Evolutionary conservation across 1,140 invertebrate species (phyloP).

Genomic region (Philopotamus ludificatus): DNA sequence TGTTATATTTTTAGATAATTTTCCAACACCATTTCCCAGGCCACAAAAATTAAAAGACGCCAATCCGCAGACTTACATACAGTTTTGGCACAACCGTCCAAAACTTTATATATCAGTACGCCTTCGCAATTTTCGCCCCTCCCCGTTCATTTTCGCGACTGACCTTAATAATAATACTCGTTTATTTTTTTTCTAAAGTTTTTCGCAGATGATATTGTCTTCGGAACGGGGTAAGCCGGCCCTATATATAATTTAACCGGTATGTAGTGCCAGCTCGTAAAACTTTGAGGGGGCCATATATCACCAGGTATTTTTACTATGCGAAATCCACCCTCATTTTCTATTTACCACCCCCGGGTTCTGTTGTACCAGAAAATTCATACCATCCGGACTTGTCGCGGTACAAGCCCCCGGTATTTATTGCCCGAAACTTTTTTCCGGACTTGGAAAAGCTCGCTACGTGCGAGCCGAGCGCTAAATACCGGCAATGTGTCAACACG

Average conservation of each 20-base stretch:
- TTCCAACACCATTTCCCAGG: too few relatives aligned
- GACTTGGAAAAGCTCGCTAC: too few relatives aligned
- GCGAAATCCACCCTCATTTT: constrained; percentile 7
- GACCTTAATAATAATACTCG: neutral
- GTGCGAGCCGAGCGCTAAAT: neutral
- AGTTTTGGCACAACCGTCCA: neutral
- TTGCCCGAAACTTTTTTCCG: constrained; percentile 3
- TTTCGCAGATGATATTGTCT: neutral
- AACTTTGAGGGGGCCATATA: neutral
- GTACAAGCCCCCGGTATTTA: neutral
- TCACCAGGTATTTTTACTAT: constrained; percentile 11
- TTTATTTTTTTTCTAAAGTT: neutral
- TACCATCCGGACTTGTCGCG: neutral
- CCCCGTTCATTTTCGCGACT: neutral
- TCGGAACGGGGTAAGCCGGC: neutral
- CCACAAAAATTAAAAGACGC: too few relatives aligned
- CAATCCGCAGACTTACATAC: too few relatives aligned
- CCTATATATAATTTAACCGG: neutral
- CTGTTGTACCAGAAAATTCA: neutral
- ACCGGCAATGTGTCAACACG: neutral
- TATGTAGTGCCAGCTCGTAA: neutral
- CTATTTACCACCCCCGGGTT: neutral
- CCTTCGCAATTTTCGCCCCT: neutral
- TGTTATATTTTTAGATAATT: too few relatives aligned
- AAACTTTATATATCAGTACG: neutral